A percentile compares a stretch with the other conserved stretches of the same genome.
These are phyloP conservation scores for Panopea generosa DNA, from an alignment of 2,888 invertebrate genomes.

Conservation along the genomic window DNA sequence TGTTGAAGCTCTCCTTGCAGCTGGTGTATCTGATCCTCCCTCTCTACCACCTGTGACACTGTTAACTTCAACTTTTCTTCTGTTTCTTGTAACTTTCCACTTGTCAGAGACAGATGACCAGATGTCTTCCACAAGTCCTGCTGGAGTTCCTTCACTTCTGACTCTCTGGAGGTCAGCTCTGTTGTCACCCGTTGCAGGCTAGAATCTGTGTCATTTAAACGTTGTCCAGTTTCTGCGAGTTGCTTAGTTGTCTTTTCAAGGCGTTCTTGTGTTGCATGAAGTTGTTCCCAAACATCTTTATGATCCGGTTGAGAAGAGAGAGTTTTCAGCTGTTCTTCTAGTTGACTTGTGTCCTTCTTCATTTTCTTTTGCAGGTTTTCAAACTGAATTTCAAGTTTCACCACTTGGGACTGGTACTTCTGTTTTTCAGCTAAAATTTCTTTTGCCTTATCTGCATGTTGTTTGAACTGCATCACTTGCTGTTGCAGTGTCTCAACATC, in stretches of 20 bases:
- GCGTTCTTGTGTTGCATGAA: conserved; percentile 64
- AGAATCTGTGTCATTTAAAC: conserved; percentile 53
- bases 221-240: conserved; percentile 61
- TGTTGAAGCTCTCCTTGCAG: conserved; percentile 67
- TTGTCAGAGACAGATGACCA: conserved; percentile 64
- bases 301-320: conserved; percentile 41
- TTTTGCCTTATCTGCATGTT: conserved; percentile 57
- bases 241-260: conserved; percentile 70
- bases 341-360: conserved; percentile 44
- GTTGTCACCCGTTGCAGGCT: conserved; percentile 50
- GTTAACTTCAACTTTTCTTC: conserved; percentile 68
- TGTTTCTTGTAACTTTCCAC: conserved; percentile 53
- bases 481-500: conserved; percentile 58
- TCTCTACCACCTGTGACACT: conserved; percentile 62
- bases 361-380: conserved; percentile 55
- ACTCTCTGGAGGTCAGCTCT: conserved; percentile 46
- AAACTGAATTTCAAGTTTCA: conserved; percentile 54
- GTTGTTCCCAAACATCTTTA: conserved; percentile 54
- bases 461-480: conserved; percentile 55
- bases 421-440: conserved; percentile 58
- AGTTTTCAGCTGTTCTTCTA: conserved; percentile 55
- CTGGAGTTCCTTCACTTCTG: conserved; percentile 58
- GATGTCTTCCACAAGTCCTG: conserved; percentile 67
- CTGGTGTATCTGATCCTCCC: conserved; percentile 71
- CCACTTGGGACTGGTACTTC: conserved; percentile 59